phyloP scores from a whole-genome alignment of 2,888 invertebrate species.

The Drosophila birchii region DNA sequence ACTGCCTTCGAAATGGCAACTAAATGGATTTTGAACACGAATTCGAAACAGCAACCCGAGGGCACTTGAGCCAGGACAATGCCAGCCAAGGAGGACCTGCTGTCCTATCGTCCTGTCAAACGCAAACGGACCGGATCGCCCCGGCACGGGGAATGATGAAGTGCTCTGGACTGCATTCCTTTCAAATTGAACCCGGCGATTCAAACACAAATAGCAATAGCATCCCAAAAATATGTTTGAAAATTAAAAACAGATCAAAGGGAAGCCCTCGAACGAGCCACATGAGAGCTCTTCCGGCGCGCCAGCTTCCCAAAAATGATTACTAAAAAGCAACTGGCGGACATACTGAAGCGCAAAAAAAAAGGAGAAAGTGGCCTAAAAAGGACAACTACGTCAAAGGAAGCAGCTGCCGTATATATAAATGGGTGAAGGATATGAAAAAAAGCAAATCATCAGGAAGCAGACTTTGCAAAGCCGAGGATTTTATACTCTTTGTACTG shows the following conservation, averaged over 20 bases:
- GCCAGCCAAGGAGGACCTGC: slow-evolving; percentile 55
- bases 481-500: neutral
- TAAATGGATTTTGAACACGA: slow-evolving; percentile 79
- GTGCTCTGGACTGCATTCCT: slow-evolving; percentile 69
- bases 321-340: slow-evolving; percentile 51
- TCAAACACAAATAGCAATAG: slow-evolving; percentile 52
- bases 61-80: slow-evolving; percentile 66
- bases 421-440: slow-evolving; percentile 37
- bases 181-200: slow-evolving; percentile 53
- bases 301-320: slow-evolving; percentile 66
- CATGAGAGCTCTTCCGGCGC: slow-evolving; percentile 70
- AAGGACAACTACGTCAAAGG: slow-evolving; percentile 65
- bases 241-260: slow-evolving; percentile 81
- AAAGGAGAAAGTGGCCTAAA: slow-evolving; percentile 49
- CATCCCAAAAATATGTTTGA: slow-evolving; percentile 54
- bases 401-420: slow-evolving; percentile 42
- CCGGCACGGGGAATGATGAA: slow-evolving; percentile 62
- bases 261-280: slow-evolving; percentile 62
- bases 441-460: neutral
- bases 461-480: neutral
- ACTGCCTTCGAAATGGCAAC: slow-evolving; percentile 80
- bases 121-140: slow-evolving; percentile 42
- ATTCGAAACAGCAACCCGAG: slow-evolving; percentile 59
- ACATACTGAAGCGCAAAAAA: slow-evolving; percentile 16
- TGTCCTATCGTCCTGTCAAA: slow-evolving; percentile 71